A percentile compares a stretch with the other conserved stretches of the same genome.
phyloP scores from a whole-genome alignment of 23 tunicate species.

The Oikopleura dioica region DNA sequence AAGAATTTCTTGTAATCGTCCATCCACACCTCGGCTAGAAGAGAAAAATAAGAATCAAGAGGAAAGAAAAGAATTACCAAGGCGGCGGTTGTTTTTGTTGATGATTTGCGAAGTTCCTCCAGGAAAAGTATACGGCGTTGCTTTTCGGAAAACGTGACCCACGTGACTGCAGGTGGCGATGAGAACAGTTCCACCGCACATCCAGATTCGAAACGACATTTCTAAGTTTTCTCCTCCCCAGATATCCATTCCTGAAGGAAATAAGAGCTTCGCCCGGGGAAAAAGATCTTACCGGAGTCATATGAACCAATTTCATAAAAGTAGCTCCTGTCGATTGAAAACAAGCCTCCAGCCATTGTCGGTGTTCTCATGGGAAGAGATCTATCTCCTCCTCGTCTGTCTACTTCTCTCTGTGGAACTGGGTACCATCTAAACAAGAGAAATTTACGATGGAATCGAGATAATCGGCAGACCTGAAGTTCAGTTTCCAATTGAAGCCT shows the following conservation, averaged over 20 bases:
- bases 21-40: slow-evolving; percentile 38
- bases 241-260: slow-evolving; percentile 47
- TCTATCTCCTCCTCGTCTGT: slow-evolving; percentile 55
- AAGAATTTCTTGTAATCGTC: slow-evolving; percentile 78
- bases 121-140: slow-evolving; percentile 93
- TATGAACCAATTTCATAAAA: slow-evolving; percentile 62
- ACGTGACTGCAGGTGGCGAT: slow-evolving; percentile 91
- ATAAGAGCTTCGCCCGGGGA: background rate
- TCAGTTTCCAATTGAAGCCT: slow-evolving; percentile 94
- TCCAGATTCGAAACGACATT: slow-evolving; percentile 92
- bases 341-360: slow-evolving; percentile 97
- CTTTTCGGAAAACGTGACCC: slow-evolving; percentile 94
- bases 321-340: slow-evolving; percentile 64
- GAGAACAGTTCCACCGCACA: slow-evolving; percentile 94
- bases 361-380: slow-evolving; percentile 73
- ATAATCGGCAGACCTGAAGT: slow-evolving; percentile 28
- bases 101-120: slow-evolving; percentile 95
- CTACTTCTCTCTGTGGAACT: slow-evolving; percentile 91
- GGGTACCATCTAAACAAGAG: slow-evolving; percentile 41
- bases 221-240: slow-evolving; percentile 98
- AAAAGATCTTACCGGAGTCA: slow-evolving; percentile 40
- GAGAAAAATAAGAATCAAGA: background rate
- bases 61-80: slow-evolving; percentile 21
- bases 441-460: background rate
- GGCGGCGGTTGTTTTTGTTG: slow-evolving; percentile 75